Percentiles rank a stretch among this genome's conserved stretches.
These are phyloP conservation scores for Apeira syringaria DNA, from an alignment of 2,888 invertebrate species.

Conservation along the genomic window DNA sequence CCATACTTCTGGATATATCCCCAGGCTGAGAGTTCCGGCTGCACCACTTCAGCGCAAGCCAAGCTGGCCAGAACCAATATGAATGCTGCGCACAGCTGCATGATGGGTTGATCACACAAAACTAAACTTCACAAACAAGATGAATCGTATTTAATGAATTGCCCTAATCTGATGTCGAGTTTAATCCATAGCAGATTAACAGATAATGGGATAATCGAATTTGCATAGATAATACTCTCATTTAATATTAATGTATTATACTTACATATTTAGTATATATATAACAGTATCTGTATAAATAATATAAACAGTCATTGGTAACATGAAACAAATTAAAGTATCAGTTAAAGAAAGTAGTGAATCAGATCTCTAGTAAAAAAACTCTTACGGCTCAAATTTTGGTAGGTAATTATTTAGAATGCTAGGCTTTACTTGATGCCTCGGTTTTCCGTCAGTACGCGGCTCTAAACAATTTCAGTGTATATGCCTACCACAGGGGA, in stretches of 20 bases:
- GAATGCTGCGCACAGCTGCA: slow-evolving; percentile 27
- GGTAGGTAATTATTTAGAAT: no score
- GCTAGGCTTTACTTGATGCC: slow-evolving; percentile 37
- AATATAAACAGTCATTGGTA: no score
- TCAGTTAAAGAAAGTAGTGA: no score
- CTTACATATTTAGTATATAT: no score
- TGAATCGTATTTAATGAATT: not conserved
- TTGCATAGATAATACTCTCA: slow-evolving; percentile 3
- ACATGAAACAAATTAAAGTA: no score
- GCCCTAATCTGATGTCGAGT: not conserved
- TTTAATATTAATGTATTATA: no score
- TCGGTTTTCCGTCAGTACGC: slow-evolving; percentile 53
- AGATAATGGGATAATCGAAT: slow-evolving; percentile 5
- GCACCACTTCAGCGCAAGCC: slow-evolving; percentile 30
- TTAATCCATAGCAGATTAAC: not conserved
- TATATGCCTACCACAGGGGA: slow-evolving; percentile 67
- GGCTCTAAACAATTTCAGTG: slow-evolving; percentile 61
- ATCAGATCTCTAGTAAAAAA: no score
- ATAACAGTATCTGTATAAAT: no score
- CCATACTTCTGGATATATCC: slow-evolving; percentile 50
- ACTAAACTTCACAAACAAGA: slow-evolving; percentile 3
- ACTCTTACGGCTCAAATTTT: no score
- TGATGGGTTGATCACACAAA: slow-evolving; percentile 18
- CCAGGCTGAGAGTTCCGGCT: slow-evolving; percentile 34
- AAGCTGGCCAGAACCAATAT: slow-evolving; percentile 35